Conservation (phyloP, 2,888 invertebrate species). For the Callosobruchus maculatus region DNA sequence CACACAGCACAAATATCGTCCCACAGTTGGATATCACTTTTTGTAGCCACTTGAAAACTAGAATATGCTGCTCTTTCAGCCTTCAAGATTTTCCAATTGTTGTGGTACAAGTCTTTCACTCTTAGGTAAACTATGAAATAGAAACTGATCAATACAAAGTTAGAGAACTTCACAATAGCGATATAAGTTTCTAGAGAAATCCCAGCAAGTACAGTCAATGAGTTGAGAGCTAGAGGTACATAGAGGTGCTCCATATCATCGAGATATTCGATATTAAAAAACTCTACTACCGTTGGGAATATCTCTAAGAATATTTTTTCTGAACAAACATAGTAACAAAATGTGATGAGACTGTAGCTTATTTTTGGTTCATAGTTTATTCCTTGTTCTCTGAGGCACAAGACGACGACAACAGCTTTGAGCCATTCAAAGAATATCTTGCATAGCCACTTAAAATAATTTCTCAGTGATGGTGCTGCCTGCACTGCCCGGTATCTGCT, state of each 20-base stretch:
- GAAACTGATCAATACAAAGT: conserved; percentile 34
- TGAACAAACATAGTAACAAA: conserved; percentile 65
- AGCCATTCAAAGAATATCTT: conserved; percentile 75
- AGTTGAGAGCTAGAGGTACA: conserved; percentile 61
- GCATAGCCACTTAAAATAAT: conserved; percentile 41
- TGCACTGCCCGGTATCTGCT: conserved; percentile 23
- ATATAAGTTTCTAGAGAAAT: conserved; percentile 22
- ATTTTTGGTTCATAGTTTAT: conserved; percentile 66
- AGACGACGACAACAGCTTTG: conserved; percentile 59
- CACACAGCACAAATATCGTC: conserved; percentile 80
- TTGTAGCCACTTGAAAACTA: conserved; percentile 55
- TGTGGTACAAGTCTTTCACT: conserved; percentile 40
- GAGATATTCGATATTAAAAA: conserved; percentile 58
- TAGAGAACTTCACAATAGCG: conserved; percentile 24
- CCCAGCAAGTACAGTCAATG: conserved; percentile 50
- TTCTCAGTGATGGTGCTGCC: conserved; percentile 17
- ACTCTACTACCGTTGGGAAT: conserved; percentile 57
- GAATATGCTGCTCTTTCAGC: conserved; percentile 38
- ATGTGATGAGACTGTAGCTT: conserved; percentile 61
- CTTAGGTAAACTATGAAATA: conserved; percentile 44
- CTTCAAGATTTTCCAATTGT: conserved; percentile 37
- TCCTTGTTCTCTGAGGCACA: conserved; percentile 69
- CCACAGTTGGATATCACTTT: conserved; percentile 61
- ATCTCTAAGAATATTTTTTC: conserved; percentile 66
- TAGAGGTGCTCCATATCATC: conserved; percentile 69